phyloP scores from a whole-genome alignment of 2,797 vertebrate species.

The Florisuga fusca region DNA sequence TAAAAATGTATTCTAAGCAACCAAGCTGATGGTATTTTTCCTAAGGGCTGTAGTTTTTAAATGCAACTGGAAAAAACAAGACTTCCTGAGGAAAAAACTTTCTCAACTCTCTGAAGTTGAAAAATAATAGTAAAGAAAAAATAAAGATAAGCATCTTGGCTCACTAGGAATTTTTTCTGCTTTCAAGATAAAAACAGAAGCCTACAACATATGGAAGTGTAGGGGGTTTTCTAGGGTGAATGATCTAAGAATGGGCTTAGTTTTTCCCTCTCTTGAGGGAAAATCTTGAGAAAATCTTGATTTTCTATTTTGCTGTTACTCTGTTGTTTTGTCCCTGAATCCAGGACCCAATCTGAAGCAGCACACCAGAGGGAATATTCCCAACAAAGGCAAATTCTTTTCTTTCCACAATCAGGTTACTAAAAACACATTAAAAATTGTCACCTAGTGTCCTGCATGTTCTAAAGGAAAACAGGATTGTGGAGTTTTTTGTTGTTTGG shows the following conservation, averaged over 20 bases:
- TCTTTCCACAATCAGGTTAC: conserved; percentile 38
- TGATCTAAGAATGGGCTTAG: not conserved
- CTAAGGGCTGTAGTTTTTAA: not conserved
- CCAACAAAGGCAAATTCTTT: conserved; percentile 37
- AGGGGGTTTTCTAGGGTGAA: not conserved
- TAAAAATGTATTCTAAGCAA: not conserved
- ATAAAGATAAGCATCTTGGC: not conserved
- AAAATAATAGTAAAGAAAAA: not conserved
- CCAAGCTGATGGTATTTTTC: not conserved
- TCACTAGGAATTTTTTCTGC: not conserved
- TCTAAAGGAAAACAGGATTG: conserved; percentile 39
- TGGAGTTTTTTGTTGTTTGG: no score
- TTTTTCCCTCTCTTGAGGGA: not conserved
- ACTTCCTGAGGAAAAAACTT: not conserved
- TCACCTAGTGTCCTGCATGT: conserved; percentile 45
- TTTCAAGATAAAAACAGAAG: not conserved
- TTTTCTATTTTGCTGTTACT: not conserved
- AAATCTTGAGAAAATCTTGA: no score
- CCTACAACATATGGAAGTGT: not conserved
- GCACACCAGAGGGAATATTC: conserved; percentile 22
- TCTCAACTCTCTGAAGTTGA: not conserved
- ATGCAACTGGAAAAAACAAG: not conserved
- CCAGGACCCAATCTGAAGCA: not conserved
- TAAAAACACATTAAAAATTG: conserved; percentile 51
- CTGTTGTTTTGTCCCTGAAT: not conserved